These are phyloP conservation scores for Lytechinus pictus DNA, from an alignment of 35 echinoderm and acorn worm genomes.

Conservation along the genomic window DNA sequence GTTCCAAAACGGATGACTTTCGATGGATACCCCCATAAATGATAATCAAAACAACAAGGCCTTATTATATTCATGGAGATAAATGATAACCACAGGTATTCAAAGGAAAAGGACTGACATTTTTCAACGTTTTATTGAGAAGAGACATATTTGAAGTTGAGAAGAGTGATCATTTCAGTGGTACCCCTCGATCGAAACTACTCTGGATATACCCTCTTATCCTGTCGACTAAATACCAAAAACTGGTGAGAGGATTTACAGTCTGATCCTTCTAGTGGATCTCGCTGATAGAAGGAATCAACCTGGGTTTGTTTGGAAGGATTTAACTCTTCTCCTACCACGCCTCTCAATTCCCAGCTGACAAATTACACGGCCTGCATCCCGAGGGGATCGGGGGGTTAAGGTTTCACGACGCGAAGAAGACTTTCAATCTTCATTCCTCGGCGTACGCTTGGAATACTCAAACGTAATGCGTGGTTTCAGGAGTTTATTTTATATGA, in stretches of 20 bases:
- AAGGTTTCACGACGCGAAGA: background rate
- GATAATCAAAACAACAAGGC: too few species aligned
- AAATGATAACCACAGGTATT: too few species aligned
- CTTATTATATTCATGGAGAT: too few species aligned
- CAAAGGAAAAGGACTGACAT: too few species aligned
- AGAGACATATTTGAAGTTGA: too few species aligned
- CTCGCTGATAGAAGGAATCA: conserved; percentile 39
- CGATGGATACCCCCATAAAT: too few species aligned
- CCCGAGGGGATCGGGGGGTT: background rate
- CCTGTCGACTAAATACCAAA: background rate
- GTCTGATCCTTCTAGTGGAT: conserved; percentile 36
- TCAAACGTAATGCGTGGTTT: background rate
- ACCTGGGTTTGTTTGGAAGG: conserved; percentile 34
- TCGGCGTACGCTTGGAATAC: background rate
- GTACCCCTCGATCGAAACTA: background rate
- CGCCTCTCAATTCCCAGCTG: background rate
- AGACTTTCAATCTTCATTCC: background rate
- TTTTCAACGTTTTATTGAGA: too few species aligned
- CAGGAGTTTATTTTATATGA: conserved; percentile 14
- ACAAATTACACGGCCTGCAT: background rate
- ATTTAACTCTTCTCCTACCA: conserved; percentile 6
- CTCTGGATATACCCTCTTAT: background rate
- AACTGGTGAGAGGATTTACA: conserved; percentile 38
- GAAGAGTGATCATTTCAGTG: background rate
- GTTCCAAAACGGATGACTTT: too few species aligned